Base-by-base conservation (phyloP, 2,113 vertebrate species). In the Atractosteus spatula region DNA sequence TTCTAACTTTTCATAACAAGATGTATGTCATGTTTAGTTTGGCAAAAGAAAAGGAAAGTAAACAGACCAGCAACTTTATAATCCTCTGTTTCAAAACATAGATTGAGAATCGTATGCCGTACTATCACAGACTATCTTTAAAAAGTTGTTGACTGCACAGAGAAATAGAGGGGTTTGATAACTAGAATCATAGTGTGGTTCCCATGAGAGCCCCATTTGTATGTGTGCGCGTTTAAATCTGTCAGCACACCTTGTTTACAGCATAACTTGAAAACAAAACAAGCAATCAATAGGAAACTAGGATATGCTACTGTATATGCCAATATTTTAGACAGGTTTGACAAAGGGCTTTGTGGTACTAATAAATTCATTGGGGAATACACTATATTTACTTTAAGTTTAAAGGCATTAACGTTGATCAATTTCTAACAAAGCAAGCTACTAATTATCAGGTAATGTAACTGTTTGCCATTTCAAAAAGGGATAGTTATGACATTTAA, bases 281-380 rank as follows among this genome's bases (percentile, higher is more conserved):
- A 86, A 75, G 76, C 82, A 89, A 89, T 89, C 90, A 85, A 89
- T 91, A 82, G 59, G 66, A 81, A 86, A 89, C 78, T 77, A 81
- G 85, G 84, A 84, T 81, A 85, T 87, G 88, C 85, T 83, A 88
- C 80, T 82, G 82, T 83, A 81, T 82, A 75, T 84, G 72, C 81
- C 87, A 78, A 89, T 86, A 90, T 82, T 86, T 85, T 81, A 86
- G 84, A 85, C 82, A 84, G 87, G 81, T 76, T 76, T 85, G 85
- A 85, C 81, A 83, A 88, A 88, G 77, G 84, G 75, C 85, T 85
- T 77, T 73, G 62, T 70, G 80, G 41, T 74, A 44, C 68, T 80
- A 85, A 87, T 85, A 88, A 72, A 85, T 85, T 82, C 82, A 78
- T 81, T 51, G 17, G 66, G 75, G 71, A 79, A 79, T 69, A 68